Evolutionary conservation across 2,797 vertebrate genomes (phyloP).

Genomic region (Thalassophryne amazonica): DNA sequence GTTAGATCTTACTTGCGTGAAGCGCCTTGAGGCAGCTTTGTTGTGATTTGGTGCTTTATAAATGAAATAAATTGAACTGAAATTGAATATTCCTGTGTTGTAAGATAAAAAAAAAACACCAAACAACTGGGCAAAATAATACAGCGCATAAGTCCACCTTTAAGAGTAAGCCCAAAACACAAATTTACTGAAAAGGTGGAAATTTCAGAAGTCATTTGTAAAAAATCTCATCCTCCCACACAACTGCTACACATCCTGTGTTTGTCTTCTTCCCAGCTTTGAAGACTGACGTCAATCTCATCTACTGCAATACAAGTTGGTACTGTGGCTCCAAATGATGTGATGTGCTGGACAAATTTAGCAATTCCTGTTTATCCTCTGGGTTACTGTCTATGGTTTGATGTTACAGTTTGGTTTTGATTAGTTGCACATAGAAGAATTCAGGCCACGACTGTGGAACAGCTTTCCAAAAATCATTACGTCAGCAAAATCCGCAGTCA

Average conservation of each 20-base stretch:
- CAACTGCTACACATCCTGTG: slow-evolving; percentile 36
- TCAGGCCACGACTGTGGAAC: not conserved
- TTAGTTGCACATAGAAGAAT: slow-evolving; percentile 11
- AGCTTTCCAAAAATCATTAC: not conserved
- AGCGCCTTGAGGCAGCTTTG: no score
- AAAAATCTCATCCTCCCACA: slow-evolving; percentile 11
- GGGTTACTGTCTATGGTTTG: slow-evolving; percentile 3
- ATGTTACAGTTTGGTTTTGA: slow-evolving; percentile 8
- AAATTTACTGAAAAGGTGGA: not conserved
- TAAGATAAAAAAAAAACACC: not conserved
- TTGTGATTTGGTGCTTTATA: no score
- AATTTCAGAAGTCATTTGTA: not conserved
- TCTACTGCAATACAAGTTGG: not conserved
- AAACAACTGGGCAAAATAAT: not conserved
- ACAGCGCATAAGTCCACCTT: no score
- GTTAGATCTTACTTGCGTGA: no score
- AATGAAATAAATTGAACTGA: no score
- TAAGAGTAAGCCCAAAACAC: no score
- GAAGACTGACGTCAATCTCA: slow-evolving; percentile 2
- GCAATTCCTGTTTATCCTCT: slow-evolving; percentile 39
- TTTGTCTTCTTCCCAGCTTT: slow-evolving; percentile 31
- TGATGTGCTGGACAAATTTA: slow-evolving; percentile 33
- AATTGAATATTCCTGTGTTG: no score
- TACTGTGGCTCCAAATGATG: slow-evolving; percentile 12
- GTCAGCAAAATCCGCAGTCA: slow-evolving; percentile 8